A percentile compares a stretch with the other conserved stretches of the same genome.
Evolutionary conservation across 92 coral and sea anemone species (phyloP).

Genomic region (Anthopleura xanthogrammica): DNA sequence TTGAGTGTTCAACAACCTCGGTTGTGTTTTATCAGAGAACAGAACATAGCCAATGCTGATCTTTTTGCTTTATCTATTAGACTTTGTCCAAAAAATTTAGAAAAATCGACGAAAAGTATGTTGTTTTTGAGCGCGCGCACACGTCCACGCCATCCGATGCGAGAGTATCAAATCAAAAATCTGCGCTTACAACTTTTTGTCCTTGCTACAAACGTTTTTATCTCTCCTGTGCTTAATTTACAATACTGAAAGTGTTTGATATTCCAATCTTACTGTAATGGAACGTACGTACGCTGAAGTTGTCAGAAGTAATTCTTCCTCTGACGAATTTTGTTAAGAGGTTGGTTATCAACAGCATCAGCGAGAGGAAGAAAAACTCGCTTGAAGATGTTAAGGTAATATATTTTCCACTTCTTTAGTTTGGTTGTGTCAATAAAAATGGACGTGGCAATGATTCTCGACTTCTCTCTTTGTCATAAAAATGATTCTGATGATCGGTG

Average conservation of each 20-base stretch:
- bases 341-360: background rate
- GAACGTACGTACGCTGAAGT: background rate
- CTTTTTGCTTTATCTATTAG: too few relatives aligned
- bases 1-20: too few relatives aligned
- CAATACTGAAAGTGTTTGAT: background rate
- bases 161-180: background rate
- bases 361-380: background rate
- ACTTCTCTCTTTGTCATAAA: background rate
- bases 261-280: background rate
- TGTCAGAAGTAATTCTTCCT: background rate
- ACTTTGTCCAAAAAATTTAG: too few relatives aligned
- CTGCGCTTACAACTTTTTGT: background rate
- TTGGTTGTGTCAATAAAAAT: background rate
- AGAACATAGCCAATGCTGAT: too few relatives aligned
- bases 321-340: background rate
- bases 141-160: too few relatives aligned
- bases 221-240: background rate
- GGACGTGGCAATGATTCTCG: background rate
- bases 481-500: background rate
- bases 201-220: background rate
- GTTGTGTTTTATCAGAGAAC: too few relatives aligned
- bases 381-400: background rate
- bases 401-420: background rate
- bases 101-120: too few relatives aligned
- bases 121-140: too few relatives aligned